Evolutionary conservation across 2,888 invertebrate genomes (phyloP).

Genomic region (Agrotis segetum): DNA sequence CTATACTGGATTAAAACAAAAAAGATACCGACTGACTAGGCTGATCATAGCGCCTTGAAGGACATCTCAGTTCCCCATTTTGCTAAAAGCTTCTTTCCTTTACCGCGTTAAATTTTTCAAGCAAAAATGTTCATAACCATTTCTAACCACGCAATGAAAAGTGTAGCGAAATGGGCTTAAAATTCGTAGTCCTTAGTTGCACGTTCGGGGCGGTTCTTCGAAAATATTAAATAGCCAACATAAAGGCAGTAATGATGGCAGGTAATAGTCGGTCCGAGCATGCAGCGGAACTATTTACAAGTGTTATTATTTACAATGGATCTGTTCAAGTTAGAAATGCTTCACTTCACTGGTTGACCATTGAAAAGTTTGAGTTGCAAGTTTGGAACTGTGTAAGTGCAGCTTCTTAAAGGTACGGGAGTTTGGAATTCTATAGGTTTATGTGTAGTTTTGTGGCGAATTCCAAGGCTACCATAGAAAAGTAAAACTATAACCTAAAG

Average conservation of each 20-base stretch:
- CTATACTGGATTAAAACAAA: slow-evolving; percentile 1
- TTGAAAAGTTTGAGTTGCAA: slow-evolving; percentile 34
- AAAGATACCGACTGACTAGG: background rate
- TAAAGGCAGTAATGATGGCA: slow-evolving; percentile 58
- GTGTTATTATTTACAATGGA: slow-evolving; percentile 54
- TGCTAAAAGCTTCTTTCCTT: slow-evolving; percentile 4
- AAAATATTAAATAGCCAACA: slow-evolving; percentile 56
- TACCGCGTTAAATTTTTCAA: background rate
- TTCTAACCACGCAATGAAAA: slow-evolving; percentile 26
- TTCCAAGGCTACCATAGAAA: background rate
- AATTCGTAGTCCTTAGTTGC: slow-evolving; percentile 33
- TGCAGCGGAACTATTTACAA: slow-evolving; percentile 49
- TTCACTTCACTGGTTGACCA: slow-evolving; percentile 34
- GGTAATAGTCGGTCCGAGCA: slow-evolving; percentile 46
- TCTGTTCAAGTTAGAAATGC: slow-evolving; percentile 44
- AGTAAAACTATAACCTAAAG: no score
- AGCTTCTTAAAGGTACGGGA: slow-evolving; percentile 18
- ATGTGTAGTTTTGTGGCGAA: slow-evolving; percentile 1
- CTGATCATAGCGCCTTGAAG: background rate
- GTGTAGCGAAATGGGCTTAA: slow-evolving; percentile 26
- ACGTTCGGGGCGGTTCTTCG: slow-evolving; percentile 47
- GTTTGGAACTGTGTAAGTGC: slow-evolving; percentile 39
- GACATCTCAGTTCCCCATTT: slow-evolving; percentile 26
- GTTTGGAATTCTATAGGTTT: slow-evolving; percentile 5
- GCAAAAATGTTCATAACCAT: slow-evolving; percentile 3